Evolutionary conservation across 2,888 invertebrate species (phyloP).

Genomic region (Synergus laeviventris): DNA sequence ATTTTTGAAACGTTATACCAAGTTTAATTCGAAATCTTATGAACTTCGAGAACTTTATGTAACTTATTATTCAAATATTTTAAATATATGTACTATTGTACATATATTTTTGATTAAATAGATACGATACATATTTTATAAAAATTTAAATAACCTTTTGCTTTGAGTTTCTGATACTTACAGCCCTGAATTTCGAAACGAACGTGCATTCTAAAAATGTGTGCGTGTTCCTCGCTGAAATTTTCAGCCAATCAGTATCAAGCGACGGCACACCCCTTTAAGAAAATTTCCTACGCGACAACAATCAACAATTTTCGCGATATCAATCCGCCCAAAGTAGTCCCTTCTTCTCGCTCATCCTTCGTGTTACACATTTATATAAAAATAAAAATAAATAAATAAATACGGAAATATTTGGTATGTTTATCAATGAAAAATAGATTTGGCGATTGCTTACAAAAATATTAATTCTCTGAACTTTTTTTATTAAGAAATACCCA

Average conservation of each 20-base stretch:
- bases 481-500: neutral
- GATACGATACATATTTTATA: neutral
- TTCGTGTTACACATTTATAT: neutral
- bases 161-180: neutral
- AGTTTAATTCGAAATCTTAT: too few relatives aligned
- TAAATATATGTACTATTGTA: too few relatives aligned
- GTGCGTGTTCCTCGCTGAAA: neutral
- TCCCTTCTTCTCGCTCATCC: neutral
- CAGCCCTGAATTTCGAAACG: neutral
- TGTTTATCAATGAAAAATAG: neutral
- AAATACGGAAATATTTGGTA: neutral
- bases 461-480: neutral
- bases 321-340: neutral
- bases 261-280: neutral
- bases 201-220: neutral
- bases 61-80: too few relatives aligned
- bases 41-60: too few relatives aligned
- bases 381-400: neutral
- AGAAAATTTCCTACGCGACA: slow-evolving; percentile 9
- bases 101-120: neutral
- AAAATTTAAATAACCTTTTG: neutral
- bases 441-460: neutral
- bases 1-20: too few relatives aligned
- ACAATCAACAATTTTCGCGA: neutral
- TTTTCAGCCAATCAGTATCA: neutral